These are phyloP conservation scores for Cylas formicarius DNA, from an alignment of 1,140 invertebrate species.

Conservation along the genomic window DNA sequence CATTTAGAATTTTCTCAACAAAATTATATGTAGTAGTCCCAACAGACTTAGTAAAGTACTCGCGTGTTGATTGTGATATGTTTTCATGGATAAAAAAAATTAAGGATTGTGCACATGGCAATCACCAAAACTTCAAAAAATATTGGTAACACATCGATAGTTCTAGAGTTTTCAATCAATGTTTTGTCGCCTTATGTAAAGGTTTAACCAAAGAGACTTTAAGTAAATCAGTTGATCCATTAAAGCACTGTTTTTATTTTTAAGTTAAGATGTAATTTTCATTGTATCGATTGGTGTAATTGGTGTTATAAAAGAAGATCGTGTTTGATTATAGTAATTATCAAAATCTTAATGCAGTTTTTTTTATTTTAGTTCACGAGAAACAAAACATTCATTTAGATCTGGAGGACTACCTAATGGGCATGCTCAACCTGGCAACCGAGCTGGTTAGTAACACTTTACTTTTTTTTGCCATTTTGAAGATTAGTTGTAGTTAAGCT, in stretches of 20 bases:
- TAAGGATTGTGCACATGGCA: no score
- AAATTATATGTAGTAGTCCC: no score
- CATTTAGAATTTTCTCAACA: no score
- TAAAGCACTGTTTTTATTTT: not conserved
- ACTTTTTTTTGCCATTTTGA: not conserved
- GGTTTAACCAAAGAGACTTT: no score
- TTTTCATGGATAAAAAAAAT: no score
- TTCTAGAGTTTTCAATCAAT: no score
- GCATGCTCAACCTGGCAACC: slow-evolving; percentile 69
- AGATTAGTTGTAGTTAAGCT: slow-evolving; percentile 1
- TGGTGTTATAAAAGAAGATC: not conserved
- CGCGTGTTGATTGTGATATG: no score
- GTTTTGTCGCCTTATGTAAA: no score
- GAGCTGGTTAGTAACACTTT: slow-evolving; percentile 61
- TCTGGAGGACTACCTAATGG: slow-evolving; percentile 83
- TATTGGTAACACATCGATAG: no score
- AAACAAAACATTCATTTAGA: slow-evolving; percentile 79
- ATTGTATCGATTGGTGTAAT: not conserved
- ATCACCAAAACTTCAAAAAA: no score
- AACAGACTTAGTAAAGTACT: no score
- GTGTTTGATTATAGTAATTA: not conserved
- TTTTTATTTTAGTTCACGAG: slow-evolving; percentile 37
- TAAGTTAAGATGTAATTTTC: not conserved
- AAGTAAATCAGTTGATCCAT: no score
- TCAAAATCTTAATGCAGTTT: not conserved